These are phyloP conservation scores for Bufotes viridis DNA, from an alignment of 2,797 vertebrate genomes.

Conservation along the genomic window DNA sequence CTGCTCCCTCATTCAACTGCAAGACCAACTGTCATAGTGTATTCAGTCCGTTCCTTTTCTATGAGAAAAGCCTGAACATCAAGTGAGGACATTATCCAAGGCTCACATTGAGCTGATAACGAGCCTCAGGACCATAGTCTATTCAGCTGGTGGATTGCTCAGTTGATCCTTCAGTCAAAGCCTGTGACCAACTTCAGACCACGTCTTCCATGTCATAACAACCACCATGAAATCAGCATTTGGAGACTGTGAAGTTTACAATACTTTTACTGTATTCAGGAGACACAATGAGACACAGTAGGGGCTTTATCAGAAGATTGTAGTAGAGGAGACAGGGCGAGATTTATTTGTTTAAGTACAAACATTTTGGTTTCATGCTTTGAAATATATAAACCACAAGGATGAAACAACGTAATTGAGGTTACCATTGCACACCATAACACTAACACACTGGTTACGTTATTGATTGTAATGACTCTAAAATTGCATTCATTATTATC, in stretches of 20 bases:
- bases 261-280: slow-evolving; percentile 10
- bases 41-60: too few species aligned
- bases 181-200: neutral
- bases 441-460: slow-evolving; percentile 14
- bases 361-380: slow-evolving; percentile 49
- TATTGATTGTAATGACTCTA: slow-evolving; percentile 50
- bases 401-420: slow-evolving; percentile 26
- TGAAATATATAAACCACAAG: slow-evolving; percentile 44
- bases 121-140: too few species aligned
- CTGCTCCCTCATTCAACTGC: too few species aligned
- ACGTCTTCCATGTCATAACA: neutral
- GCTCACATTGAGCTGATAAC: too few species aligned
- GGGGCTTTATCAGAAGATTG: slow-evolving; percentile 27
- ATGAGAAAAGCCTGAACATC: too few species aligned
- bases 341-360: slow-evolving; percentile 44
- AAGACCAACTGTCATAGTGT: too few species aligned
- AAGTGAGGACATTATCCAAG: too few species aligned
- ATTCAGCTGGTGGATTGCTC: neutral
- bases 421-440: slow-evolving; percentile 25
- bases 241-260: neutral
- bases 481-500: slow-evolving; percentile 41
- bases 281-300: slow-evolving; percentile 16
- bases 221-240: slow-evolving; percentile 20
- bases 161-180: neutral
- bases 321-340: slow-evolving; percentile 13